Base-by-base conservation (phyloP, 2,113 vertebrate genomes). In the Misgurnus mizolepis region DNA sequence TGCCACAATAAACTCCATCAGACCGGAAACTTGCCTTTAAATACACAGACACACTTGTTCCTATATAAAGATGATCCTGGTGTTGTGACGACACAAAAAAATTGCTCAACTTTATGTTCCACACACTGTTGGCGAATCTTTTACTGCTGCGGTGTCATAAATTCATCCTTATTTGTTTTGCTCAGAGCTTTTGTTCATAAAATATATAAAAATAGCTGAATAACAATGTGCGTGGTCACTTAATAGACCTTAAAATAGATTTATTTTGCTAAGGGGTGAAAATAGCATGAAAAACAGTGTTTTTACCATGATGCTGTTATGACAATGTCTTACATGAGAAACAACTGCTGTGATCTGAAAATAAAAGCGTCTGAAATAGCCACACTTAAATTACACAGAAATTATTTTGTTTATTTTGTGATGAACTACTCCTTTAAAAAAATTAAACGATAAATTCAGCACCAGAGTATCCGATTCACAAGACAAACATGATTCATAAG, bases 81-180 rank as follows among this genome's bases (percentile, higher is more conserved):
- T 58, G 41, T 61, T 78, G 66, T 78, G 65, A 78, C 18, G 61
- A 47, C 17, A 41, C n/a, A 40, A 67, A 78, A 49, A 15, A 49
- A 6, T 5, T 14, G 14, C 14, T 22, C 8, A n/a, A 55, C 8
- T 0, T 40, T 39, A 39, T 34, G 45, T 61, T 47, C 56, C 72
- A 62, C 11, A 55, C 34, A 22, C 27, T 41, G 34, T 40, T 39
- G 34, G 41, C 65, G 22, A 62, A 39, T 15, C 82, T 84, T 90
- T 88, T 81, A 85, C 81, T 84, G 78, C 84, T 85, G 83, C 4
- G 62, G 78, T 84, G 69, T 65, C 72, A 76, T 85, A 86, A 89
- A 87, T 78, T 27, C 76, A 47, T 49, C 43, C 14, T 7, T 67
- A 72, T 76, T n/a, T 88, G 74, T 84, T 87, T 80, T 56, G 84